Conservation (phyloP, 2,113 vertebrate genomes). For the Psophia crepitans region DNA sequence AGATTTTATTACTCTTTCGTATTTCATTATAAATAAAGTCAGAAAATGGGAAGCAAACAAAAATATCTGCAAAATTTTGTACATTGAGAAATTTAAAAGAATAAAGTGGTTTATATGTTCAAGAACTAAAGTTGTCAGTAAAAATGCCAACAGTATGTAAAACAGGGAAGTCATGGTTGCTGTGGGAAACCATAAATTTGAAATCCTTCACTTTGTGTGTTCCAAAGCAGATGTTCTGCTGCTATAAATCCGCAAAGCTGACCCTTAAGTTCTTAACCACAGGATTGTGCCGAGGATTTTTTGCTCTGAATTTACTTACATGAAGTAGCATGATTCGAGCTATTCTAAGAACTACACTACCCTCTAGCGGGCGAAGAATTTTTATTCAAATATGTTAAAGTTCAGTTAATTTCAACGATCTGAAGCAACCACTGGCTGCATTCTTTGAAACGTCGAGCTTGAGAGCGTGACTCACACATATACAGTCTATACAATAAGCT, state of each 20-base stretch:
- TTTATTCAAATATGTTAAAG: neutral
- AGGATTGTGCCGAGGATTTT: neutral
- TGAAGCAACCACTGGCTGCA: neutral
- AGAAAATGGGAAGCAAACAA: neutral
- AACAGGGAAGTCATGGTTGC: neutral
- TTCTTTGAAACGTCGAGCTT: neutral
- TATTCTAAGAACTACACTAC: conserved; percentile 31
- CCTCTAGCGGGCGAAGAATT: conserved; percentile 43
- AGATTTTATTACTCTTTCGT: neutral
- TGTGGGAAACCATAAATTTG: neutral
- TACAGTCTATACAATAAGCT: neutral
- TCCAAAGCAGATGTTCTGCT: conserved; percentile 20
- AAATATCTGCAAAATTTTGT: neutral
- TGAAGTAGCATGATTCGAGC: neutral
- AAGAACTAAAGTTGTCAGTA: neutral
- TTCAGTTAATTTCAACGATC: neutral
- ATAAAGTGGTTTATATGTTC: neutral
- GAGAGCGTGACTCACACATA: neutral
- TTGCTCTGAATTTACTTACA: neutral
- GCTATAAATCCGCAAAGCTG: conserved; percentile 29
- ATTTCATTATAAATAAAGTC: neutral
- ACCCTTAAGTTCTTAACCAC: conserved; percentile 22
- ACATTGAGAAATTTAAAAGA: neutral
- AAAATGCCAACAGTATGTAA: neutral
- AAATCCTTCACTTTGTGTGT: neutral